Conservation (phyloP, 1,140 invertebrate genomes). For the Tetramorium simillimum region DNA sequence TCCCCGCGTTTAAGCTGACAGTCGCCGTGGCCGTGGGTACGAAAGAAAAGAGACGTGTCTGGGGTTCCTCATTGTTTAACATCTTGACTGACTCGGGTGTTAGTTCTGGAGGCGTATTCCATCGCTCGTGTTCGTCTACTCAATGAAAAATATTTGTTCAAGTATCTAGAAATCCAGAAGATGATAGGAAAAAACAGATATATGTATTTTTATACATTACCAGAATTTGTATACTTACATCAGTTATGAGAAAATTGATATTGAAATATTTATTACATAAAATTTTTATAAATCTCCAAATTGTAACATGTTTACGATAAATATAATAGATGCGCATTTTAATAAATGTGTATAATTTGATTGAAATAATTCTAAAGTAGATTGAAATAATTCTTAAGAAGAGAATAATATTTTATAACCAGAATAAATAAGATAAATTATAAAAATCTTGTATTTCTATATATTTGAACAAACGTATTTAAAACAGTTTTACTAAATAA, state of each 20-base stretch:
- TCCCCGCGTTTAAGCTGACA: constrained; percentile 77
- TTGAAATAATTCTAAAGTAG: not conserved
- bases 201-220: not conserved
- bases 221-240: constrained; percentile 2
- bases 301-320: not conserved
- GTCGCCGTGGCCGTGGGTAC: constrained; percentile 77
- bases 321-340: not conserved
- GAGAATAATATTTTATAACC: not conserved
- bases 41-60: constrained; percentile 71
- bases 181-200: not conserved
- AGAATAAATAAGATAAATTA: too few species aligned
- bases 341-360: not conserved
- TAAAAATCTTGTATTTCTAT: not conserved
- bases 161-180: constrained; percentile 7
- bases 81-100: constrained; percentile 66
- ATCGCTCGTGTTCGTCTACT: constrained; percentile 74
- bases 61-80: constrained; percentile 13
- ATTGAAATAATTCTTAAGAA: not conserved
- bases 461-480: not conserved
- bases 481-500: not conserved
- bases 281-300: constrained; percentile 4
- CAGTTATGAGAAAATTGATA: not conserved
- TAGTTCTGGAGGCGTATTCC: constrained; percentile 77
- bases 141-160: constrained; percentile 43
- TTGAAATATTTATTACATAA: not conserved